These are phyloP conservation scores for Eristalis tenax DNA, from an alignment of 2,888 invertebrate genomes.

Conservation along the genomic window DNA sequence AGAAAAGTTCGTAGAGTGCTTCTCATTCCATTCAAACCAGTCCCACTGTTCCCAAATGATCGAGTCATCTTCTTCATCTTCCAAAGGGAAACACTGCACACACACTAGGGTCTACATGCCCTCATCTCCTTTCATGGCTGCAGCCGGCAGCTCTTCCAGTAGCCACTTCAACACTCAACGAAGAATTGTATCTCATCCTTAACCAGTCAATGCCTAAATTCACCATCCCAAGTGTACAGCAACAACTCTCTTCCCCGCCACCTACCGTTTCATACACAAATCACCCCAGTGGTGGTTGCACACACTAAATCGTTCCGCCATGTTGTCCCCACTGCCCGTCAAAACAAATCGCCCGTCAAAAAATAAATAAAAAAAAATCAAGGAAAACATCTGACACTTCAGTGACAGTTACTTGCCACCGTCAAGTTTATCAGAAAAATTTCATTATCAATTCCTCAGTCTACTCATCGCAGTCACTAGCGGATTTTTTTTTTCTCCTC, in stretches of 20 bases:
- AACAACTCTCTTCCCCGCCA: background rate
- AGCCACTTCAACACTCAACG: too few relatives aligned
- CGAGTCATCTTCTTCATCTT: too few relatives aligned
- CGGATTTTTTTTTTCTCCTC: conserved; percentile 5
- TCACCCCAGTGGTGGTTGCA: background rate
- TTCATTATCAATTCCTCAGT: conserved; percentile 57
- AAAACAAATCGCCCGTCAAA: conserved; percentile 46
- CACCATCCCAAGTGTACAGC: background rate
- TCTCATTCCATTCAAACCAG: too few relatives aligned
- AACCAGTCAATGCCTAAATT: background rate
- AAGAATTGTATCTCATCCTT: background rate
- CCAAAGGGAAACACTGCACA: too few relatives aligned
- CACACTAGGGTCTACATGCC: too few relatives aligned
- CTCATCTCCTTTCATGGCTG: too few relatives aligned
- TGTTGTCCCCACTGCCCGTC: conserved; percentile 34
- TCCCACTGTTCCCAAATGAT: too few relatives aligned
- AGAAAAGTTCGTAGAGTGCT: too few relatives aligned
- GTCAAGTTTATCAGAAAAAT: conserved; percentile 57
- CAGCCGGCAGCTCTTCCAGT: too few relatives aligned
- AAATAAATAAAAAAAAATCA: conserved; percentile 5
- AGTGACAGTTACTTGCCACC: conserved; percentile 51
- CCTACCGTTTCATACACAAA: background rate
- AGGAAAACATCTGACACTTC: conserved; percentile 30
- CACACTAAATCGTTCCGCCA: background rate
- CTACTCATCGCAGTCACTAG: background rate